These are phyloP conservation scores for Litocranius walleri DNA, from an alignment of 2,113 vertebrate genomes.

Conservation along the genomic window DNA sequence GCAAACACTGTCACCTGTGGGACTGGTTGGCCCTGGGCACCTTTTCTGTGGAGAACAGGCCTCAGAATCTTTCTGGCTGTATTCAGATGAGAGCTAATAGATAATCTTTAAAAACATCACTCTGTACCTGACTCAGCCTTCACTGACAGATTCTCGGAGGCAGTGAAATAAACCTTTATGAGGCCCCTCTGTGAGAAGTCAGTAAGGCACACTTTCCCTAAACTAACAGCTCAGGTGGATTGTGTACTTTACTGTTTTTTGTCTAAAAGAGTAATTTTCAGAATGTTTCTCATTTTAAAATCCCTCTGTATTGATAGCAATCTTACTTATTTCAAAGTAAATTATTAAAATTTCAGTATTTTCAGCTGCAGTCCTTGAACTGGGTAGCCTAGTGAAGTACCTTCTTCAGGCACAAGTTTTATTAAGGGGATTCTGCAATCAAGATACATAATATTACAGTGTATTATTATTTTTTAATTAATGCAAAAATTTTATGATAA, in stretches of 20 bases:
- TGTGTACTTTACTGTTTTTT: neutral
- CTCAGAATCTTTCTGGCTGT: neutral
- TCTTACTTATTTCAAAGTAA: neutral
- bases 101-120: neutral
- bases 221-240: neutral
- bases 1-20: neutral
- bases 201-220: neutral
- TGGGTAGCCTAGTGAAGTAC: neutral
- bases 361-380: neutral
- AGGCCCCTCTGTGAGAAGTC: neutral
- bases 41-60: neutral
- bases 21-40: neutral
- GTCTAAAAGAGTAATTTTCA: neutral
- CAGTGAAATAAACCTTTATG: neutral
- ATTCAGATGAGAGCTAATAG: neutral
- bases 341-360: neutral
- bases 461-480: neutral
- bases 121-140: neutral
- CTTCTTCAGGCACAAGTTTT: neutral
- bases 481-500: neutral
- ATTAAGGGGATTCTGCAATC: neutral
- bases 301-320: neutral
- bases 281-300: neutral
- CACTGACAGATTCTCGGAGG: neutral
- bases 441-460: neutral